Conservation (phyloP, 2,888 invertebrate genomes). For the Balanococcus diminutus region DNA sequence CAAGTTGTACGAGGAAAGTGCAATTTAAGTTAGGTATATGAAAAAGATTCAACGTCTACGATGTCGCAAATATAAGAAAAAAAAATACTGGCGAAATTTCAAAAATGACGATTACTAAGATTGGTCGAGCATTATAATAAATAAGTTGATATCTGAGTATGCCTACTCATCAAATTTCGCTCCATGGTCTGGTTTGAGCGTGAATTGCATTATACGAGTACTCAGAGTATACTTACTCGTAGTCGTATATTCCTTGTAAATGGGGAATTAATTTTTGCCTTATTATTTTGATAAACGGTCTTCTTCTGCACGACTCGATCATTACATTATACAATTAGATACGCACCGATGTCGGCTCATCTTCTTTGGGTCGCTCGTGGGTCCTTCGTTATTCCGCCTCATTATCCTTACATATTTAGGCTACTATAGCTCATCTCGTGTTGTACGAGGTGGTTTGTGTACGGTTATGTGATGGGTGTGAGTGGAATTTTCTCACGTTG, state of each 20-base stretch:
- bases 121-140: not conserved
- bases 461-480: not conserved
- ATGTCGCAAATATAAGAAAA: not conserved
- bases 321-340: not conserved
- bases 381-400: not conserved
- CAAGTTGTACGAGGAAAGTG: no score
- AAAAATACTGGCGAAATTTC: not conserved
- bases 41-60: not conserved
- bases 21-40: not conserved
- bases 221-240: not conserved
- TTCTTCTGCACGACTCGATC: not conserved
- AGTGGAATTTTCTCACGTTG: not conserved
- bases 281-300: not conserved
- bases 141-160: not conserved
- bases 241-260: not conserved
- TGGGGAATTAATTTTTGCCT: constrained; percentile 5
- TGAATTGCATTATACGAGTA: not conserved
- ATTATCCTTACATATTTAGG: not conserved
- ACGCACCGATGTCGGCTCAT: not conserved
- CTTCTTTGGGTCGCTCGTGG: not conserved
- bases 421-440: not conserved
- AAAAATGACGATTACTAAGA: not conserved
- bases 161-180: not conserved
- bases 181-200: not conserved
- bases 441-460: no score